Evolutionary conservation across 1,140 invertebrate genomes (phyloP).

Genomic region (Limonius californicus): DNA sequence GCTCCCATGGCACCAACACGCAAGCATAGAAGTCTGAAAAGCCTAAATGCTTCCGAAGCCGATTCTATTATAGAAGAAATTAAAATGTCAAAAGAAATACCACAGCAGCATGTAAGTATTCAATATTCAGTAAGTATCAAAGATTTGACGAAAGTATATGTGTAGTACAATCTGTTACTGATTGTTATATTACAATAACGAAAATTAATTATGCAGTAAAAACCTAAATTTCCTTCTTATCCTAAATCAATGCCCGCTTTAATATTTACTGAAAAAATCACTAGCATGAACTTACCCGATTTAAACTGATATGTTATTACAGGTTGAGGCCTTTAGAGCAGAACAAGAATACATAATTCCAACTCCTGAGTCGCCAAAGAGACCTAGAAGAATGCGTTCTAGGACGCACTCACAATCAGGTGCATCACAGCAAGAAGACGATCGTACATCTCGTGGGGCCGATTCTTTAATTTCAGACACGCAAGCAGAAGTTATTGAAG

Average conservation of each 20-base stretch:
- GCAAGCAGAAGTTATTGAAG: constrained; percentile 37
- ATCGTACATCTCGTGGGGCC: constrained; percentile 53
- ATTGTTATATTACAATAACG: too few species aligned
- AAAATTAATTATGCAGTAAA: too few species aligned
- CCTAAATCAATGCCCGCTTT: too few species aligned
- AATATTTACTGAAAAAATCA: too few species aligned
- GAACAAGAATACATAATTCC: constrained; percentile 61
- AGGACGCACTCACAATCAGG: constrained; percentile 45
- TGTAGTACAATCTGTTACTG: too few species aligned
- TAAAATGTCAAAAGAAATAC: constrained; percentile 21
- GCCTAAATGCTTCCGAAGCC: constrained; percentile 45
- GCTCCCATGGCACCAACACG: constrained; percentile 40
- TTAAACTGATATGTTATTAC: too few species aligned
- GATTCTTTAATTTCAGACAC: constrained; percentile 50
- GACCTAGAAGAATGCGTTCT: constrained; percentile 47
- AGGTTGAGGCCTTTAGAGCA: constrained; percentile 38
- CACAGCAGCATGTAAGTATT: constrained; percentile 23
- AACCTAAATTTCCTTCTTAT: too few species aligned
- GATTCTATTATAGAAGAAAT: constrained; percentile 50
- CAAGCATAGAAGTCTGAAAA: constrained; percentile 46
- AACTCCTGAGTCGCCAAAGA: constrained; percentile 45
- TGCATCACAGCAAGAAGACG: constrained; percentile 1
- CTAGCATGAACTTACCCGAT: too few species aligned
- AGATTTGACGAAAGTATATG: too few species aligned
- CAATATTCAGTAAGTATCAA: too few species aligned